Conservation (phyloP, 2,113 vertebrate species). For the Salminus brasiliensis region DNA sequence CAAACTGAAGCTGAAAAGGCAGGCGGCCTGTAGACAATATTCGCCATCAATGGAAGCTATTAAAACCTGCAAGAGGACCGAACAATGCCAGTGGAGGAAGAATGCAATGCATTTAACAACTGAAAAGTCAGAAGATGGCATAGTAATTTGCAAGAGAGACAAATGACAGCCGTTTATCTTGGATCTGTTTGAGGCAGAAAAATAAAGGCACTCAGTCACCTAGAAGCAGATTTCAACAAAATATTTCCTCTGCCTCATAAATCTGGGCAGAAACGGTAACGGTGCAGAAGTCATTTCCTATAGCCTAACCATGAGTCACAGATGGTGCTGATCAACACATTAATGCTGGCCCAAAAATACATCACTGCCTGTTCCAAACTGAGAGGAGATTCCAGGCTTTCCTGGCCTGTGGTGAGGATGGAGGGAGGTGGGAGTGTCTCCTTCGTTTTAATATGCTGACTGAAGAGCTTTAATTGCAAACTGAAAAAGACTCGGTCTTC, state of each 20-base stretch:
- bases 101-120: background rate
- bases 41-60: background rate
- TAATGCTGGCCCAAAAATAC: slow-evolving; percentile 47
- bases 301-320: slow-evolving; percentile 29
- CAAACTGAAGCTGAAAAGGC: background rate
- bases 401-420: slow-evolving; percentile 12
- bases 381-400: slow-evolving; percentile 15
- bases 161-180: slow-evolving; percentile 19
- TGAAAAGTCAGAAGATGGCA: slow-evolving; percentile 1
- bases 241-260: slow-evolving; percentile 40
- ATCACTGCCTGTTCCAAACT: slow-evolving; percentile 37
- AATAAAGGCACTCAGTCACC: slow-evolving; percentile 32
- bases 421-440: background rate
- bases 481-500: background rate
- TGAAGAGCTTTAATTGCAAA: background rate
- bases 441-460: background rate
- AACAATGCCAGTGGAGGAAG: background rate
- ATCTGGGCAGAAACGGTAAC: slow-evolving; percentile 32
- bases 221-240: slow-evolving; percentile 37
- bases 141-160: background rate
- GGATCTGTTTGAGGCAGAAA: slow-evolving; percentile 15
- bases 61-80: background rate
- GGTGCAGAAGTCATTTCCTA: slow-evolving; percentile 21
- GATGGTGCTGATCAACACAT: slow-evolving; percentile 48
- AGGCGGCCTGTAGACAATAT: background rate